phyloP scores from a whole-genome alignment of 1,140 invertebrate species.

The Phenacoccus solenopsis region DNA sequence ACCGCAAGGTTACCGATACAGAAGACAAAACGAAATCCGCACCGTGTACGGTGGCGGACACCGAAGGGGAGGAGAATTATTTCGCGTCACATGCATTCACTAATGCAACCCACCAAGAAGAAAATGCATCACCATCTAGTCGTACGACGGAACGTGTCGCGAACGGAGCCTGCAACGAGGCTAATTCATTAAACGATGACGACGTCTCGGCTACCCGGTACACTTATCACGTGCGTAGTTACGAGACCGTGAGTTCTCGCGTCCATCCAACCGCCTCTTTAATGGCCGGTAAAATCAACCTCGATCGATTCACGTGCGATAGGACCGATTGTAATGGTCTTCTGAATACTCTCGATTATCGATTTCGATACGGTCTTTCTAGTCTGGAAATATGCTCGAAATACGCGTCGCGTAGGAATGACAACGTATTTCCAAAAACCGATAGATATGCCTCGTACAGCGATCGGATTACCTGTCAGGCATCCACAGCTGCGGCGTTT shows the following conservation, averaged over 20 bases:
- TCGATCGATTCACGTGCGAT: neutral
- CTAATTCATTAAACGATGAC: neutral
- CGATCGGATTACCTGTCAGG: neutral
- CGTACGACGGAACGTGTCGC: neutral
- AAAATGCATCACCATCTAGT: neutral
- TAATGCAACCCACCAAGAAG: neutral
- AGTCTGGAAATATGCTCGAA: conserved; percentile 9
- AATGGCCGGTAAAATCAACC: neutral
- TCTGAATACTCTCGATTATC: neutral
- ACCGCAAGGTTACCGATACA: neutral
- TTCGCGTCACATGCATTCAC: neutral
- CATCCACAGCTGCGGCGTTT: neutral
- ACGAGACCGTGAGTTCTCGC: neutral
- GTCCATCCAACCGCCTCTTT: neutral
- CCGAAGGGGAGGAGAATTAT: neutral
- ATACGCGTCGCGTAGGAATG: neutral
- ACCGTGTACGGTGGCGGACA: neutral
- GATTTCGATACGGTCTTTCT: conserved; percentile 4
- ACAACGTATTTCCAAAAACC: neutral
- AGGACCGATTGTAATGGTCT: neutral
- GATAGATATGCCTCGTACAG: neutral
- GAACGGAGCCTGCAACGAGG: neutral
- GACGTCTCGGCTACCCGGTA: neutral
- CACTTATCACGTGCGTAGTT: neutral
- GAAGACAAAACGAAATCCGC: neutral